These are phyloP conservation scores for Keiferia lycopersicella DNA, from an alignment of 2,888 invertebrate species.

Conservation along the genomic window DNA sequence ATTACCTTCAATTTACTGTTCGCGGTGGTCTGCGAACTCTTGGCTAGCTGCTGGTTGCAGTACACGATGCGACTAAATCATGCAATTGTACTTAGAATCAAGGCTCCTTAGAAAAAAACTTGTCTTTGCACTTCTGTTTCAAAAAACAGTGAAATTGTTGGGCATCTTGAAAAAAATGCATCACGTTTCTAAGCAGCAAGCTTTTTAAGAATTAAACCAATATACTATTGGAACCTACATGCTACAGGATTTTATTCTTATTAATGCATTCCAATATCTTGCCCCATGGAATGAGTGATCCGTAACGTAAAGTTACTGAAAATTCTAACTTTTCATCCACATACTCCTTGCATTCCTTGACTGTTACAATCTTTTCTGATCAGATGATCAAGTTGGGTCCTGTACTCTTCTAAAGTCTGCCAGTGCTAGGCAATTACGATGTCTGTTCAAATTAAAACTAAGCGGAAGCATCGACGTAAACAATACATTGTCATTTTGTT, in stretches of 20 bases:
- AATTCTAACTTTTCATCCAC: too few relatives aligned
- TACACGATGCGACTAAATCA: neutral
- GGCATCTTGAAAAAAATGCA: too few relatives aligned
- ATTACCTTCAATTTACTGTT: constrained; percentile 78
- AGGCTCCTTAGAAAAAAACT: too few relatives aligned
- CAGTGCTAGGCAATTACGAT: constrained; percentile 59
- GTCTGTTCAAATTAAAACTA: constrained; percentile 61
- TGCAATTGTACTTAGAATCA: neutral
- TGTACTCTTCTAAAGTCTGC: neutral
- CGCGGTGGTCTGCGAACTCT: constrained; percentile 55
- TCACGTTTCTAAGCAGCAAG: too few relatives aligned
- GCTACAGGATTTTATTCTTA: too few relatives aligned
- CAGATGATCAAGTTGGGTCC: neutral
- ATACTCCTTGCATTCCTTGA: neutral
- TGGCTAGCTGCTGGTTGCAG: neutral
- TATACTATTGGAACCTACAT: too few relatives aligned
- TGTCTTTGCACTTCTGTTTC: too few relatives aligned
- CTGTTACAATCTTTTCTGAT: neutral
- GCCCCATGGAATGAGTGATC: neutral
- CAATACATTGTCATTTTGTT: neutral
- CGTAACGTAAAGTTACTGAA: too few relatives aligned
- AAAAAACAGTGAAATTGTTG: too few relatives aligned
- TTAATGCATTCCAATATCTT: too few relatives aligned
- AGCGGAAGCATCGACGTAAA: constrained; percentile 44
- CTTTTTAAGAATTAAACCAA: too few relatives aligned